Evolutionary conservation across 1,140 invertebrate genomes (phyloP).

Genomic region (Chymomyza costata): DNA sequence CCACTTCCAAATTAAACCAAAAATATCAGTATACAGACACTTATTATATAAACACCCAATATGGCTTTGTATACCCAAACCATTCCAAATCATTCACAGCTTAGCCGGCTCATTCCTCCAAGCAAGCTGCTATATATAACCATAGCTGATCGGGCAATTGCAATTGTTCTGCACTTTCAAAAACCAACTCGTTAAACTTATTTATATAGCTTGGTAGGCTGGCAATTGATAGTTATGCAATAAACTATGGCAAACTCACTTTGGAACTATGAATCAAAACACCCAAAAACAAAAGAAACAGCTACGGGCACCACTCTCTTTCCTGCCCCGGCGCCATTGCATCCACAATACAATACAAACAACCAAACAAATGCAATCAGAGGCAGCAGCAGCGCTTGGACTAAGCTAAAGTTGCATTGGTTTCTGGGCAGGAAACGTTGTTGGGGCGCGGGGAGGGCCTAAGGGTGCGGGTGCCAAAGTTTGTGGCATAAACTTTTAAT

Average conservation of each 20-base stretch:
- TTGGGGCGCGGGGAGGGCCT: conserved; percentile 9
- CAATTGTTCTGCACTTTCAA: no score
- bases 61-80: no score
- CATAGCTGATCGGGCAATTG: no score
- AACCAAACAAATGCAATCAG: conserved; percentile 61
- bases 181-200: no score
- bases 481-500: conserved; percentile 71
- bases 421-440: conserved; percentile 16
- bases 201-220: no score
- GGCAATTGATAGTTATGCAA: conserved; percentile 53
- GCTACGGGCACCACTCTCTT: conserved; percentile 25
- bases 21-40: no score
- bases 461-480: conserved; percentile 43
- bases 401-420: conserved; percentile 34
- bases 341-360: conserved; percentile 12
- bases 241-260: conserved; percentile 36
- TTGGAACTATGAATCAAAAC: conserved; percentile 45
- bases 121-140: no score
- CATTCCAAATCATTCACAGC: no score
- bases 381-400: conserved; percentile 20
- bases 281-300: conserved; percentile 22
- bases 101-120: no score
- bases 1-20: no score
- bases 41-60: no score
- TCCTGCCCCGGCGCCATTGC: not conserved